Conservation (phyloP, 92 coral and sea anemone genomes). For the Pocillopora grandis region DNA sequence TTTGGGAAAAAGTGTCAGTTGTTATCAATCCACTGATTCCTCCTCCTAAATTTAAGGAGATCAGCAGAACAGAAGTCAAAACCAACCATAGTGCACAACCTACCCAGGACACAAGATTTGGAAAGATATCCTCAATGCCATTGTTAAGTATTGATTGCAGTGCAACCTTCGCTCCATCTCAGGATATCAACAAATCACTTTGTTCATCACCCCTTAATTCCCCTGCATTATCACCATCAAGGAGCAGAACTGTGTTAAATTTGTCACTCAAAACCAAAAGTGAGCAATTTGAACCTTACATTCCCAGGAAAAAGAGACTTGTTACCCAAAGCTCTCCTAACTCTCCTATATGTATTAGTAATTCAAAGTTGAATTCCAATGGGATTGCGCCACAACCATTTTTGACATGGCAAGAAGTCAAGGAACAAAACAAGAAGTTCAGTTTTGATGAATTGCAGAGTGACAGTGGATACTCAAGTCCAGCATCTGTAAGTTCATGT, state of each 20-base stretch:
- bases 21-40: not conserved
- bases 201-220: conserved; percentile 8
- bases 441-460: conserved; percentile 58
- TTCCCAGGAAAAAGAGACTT: conserved; percentile 72
- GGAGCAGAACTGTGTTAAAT: not conserved
- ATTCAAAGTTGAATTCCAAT: not conserved
- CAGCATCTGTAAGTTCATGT: conserved; percentile 89
- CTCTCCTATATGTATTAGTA: conserved; percentile 23
- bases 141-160: conserved; percentile 9
- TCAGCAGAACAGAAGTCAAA: not conserved
- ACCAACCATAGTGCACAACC: not conserved
- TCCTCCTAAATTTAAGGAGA: not conserved
- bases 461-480: conserved; percentile 98
- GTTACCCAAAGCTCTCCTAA: conserved; percentile 17
- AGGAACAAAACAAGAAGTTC: conserved; percentile 37
- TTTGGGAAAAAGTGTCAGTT: conserved; percentile 63
- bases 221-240: not conserved
- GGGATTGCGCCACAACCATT: conserved; percentile 13
- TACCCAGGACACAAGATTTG: not conserved
- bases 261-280: conserved; percentile 14
- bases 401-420: conserved; percentile 64
- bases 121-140: not conserved
- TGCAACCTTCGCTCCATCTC: not conserved
- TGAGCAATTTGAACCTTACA: conserved; percentile 80
- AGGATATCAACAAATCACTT: not conserved